These are phyloP conservation scores for Oxyruncus cristatus DNA, from an alignment of 2,113 vertebrate species.

Conservation along the genomic window DNA sequence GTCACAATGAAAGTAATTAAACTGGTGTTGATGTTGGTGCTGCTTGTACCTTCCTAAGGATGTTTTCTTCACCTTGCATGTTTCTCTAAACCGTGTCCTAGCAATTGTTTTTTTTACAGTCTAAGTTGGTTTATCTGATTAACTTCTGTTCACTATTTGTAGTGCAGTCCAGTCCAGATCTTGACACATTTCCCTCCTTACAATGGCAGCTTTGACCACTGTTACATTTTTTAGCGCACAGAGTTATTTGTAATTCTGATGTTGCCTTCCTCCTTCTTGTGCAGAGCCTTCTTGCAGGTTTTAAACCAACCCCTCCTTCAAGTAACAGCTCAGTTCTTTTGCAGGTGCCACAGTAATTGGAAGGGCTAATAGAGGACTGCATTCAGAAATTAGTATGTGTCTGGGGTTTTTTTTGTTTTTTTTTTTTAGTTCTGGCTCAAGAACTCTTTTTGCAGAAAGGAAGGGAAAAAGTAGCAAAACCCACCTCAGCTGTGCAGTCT, in stretches of 20 bases:
- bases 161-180: background rate
- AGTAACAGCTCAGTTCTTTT: background rate
- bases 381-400: background rate
- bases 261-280: background rate
- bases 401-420: too few species aligned
- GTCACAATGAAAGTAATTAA: background rate
- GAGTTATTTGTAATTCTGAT: background rate
- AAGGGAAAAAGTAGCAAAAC: background rate
- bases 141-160: background rate
- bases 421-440: background rate
- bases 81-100: background rate
- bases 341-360: background rate
- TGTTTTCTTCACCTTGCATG: background rate
- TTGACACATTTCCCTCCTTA: background rate
- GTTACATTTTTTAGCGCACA: background rate
- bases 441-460: background rate
- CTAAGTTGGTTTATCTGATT: background rate
- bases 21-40: background rate
- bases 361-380: background rate
- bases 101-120: background rate
- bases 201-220: background rate
- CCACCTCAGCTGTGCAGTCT: background rate
- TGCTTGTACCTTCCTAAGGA: background rate
- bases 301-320: background rate
- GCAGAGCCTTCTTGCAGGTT: background rate